Base-by-base conservation (phyloP, 2,888 invertebrate genomes). In the Lamproptera curius region DNA sequence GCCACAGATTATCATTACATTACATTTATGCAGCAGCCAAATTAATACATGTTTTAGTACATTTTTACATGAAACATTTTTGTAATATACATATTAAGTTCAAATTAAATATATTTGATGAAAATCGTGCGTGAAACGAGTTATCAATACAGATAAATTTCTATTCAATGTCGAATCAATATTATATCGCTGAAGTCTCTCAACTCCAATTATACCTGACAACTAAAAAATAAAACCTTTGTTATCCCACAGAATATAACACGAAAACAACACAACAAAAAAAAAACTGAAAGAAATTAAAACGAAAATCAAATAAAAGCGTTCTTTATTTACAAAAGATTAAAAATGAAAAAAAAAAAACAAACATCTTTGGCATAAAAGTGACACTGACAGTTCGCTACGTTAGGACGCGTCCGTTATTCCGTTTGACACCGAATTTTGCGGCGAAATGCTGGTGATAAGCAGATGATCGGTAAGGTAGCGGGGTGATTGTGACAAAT, bases 401-500 rank as follows among this genome's bases (percentile, higher is more conserved):
- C 33, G 2, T 36, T 11, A 38, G n/a, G 11, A 16, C 33, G 33
- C 48, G 36, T 37, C 42, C 42, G 39, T 33, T 16, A 38, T 23
- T 44, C n/a, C 11, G 20, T 23, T 34, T 16, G 34, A 48, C 42
- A 54, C 53, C 61, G 60, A 60, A 57, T 57, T 54, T 67, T 66
- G 67, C 67, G 62, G 61, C 67, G 62, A 47, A 59, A 65, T 63
- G 68, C 62, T 66, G 61, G 67, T 72, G 72, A 68, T 52, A 82
- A 83, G 84, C 82, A 65, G 64, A 75, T 76, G 67, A 65, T 69
- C 65, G 77, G 81, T 81, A 84, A 82, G 80, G 80, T 86, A 85
- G 85, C 83, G 69, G n/a, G 68, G 66, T 82, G 83, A 76, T 59
- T 52, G 59, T 63, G 70, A 42, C 47, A 47, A 45, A 47, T 63